A percentile compares a stretch with the other conserved stretches of the same genome.
phyloP scores from a whole-genome alignment of 2,888 invertebrate species.

The Troides helena region DNA sequence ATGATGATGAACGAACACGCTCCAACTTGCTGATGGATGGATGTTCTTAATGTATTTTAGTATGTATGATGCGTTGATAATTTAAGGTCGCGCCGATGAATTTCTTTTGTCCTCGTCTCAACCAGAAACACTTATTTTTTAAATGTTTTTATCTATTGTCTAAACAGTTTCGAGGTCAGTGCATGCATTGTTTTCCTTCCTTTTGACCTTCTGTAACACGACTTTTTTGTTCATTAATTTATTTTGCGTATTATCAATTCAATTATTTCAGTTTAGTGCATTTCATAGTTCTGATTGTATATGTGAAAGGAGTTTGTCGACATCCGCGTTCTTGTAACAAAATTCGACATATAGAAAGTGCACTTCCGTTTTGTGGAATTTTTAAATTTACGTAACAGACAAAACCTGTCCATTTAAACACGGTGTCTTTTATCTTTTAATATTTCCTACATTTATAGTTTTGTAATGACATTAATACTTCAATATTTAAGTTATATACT shows the following conservation, averaged over 20 bases:
- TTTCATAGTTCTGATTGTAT: not conserved
- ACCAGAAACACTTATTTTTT: constrained; percentile 1
- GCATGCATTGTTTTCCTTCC: constrained; percentile 14
- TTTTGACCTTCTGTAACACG: constrained; percentile 12
- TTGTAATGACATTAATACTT: too few relatives aligned
- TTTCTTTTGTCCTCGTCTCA: constrained; percentile 7
- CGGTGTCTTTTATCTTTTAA: not conserved
- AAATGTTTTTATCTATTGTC: constrained; percentile 2
- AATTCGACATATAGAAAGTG: constrained; percentile 1
- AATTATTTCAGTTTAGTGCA: not conserved
- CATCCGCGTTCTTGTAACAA: constrained; percentile 10
- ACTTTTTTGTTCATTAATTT: constrained; percentile 8
- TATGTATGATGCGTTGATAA: not conserved
- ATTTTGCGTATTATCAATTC: not conserved
- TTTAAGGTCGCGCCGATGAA: not conserved
- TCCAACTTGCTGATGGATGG: too few relatives aligned
- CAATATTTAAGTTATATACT: not conserved
- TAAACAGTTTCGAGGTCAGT: constrained; percentile 13
- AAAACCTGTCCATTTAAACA: not conserved
- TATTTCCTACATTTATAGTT: not conserved
- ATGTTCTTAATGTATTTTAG: not conserved
- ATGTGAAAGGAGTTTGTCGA: not conserved
- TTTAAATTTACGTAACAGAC: not conserved
- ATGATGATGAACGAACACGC: too few relatives aligned
- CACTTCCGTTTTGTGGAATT: constrained; percentile 4